Percentiles rank a stretch among this genome's conserved stretches.
phyloP scores from a whole-genome alignment of 1,140 invertebrate species.

The Dendrolimus kikuchii region DNA sequence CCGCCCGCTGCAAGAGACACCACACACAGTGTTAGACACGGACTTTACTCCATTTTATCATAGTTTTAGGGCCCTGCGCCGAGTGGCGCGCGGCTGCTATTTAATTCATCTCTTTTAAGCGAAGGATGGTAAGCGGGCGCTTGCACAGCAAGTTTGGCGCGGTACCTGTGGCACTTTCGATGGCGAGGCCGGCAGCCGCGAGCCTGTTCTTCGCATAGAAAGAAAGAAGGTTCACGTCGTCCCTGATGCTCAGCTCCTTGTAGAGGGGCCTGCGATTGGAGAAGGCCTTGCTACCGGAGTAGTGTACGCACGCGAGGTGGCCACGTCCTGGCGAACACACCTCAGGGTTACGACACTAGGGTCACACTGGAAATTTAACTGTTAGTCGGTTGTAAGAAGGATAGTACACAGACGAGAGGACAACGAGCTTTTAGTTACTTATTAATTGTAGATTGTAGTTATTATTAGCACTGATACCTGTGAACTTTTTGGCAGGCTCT shows the following conservation, averaged over 20 bases:
- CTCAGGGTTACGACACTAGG: constrained; percentile 46
- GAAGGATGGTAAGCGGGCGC: constrained; percentile 48
- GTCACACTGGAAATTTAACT: constrained; percentile 40
- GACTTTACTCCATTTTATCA: constrained; percentile 51
- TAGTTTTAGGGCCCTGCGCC: constrained; percentile 36
- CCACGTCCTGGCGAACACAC: constrained; percentile 75
- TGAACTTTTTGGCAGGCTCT: constrained; percentile 76
- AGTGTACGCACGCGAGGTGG: constrained; percentile 83
- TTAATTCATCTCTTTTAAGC: constrained; percentile 46
- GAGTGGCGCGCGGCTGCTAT: constrained; percentile 27
- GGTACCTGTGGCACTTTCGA: constrained; percentile 66
- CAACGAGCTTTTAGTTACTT: constrained; percentile 2
- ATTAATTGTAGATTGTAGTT: background rate
- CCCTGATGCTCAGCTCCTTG: constrained; percentile 76
- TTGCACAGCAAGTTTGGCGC: constrained; percentile 38
- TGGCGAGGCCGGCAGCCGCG: constrained; percentile 72
- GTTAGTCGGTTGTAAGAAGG: constrained; percentile 29
- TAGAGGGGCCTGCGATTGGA: constrained; percentile 80
- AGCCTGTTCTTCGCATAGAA: constrained; percentile 83
- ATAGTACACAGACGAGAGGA: constrained; percentile 4
- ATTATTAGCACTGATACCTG: constrained; percentile 61
- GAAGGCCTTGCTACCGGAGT: constrained; percentile 83
- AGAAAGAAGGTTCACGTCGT: constrained; percentile 83
- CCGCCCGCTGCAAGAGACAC: constrained; percentile 72
- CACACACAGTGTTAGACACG: constrained; percentile 69